Percentiles rank a stretch among this genome's conserved stretches.
phyloP scores from a whole-genome alignment of 64 coral and sea anemone genomes.

The Porites lutea region DNA sequence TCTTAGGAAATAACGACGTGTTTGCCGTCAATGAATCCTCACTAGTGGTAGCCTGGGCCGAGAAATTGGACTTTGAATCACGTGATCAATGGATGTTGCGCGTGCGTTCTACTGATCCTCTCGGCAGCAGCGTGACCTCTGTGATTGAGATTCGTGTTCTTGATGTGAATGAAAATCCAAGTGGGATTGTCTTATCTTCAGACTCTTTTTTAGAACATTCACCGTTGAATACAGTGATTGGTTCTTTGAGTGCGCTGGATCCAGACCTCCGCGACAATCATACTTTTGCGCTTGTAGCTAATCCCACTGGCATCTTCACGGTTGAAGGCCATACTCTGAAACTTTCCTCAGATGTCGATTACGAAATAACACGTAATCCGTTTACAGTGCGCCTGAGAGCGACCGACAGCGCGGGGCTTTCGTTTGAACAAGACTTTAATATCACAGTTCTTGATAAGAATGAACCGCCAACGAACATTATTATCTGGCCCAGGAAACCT shows the following conservation, averaged over 20 bases:
- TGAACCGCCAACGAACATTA: slow-evolving; percentile 65
- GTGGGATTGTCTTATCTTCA: slow-evolving; percentile 64
- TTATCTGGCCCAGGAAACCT: slow-evolving; percentile 15
- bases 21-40: slow-evolving; percentile 64
- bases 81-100: slow-evolving; percentile 38
- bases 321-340: slow-evolving; percentile 51
- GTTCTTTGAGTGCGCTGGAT: slow-evolving; percentile 71
- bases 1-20: background rate
- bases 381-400: slow-evolving; percentile 7
- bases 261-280: slow-evolving; percentile 80
- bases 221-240: slow-evolving; percentile 61
- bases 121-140: slow-evolving; percentile 65
- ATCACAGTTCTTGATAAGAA: slow-evolving; percentile 77
- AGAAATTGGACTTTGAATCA: slow-evolving; percentile 62
- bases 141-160: slow-evolving; percentile 55
- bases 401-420: slow-evolving; percentile 63
- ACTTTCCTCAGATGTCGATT: slow-evolving; percentile 48
- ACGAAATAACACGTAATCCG: slow-evolving; percentile 39
- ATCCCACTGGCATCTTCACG: slow-evolving; percentile 48
- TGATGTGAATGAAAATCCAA: slow-evolving; percentile 81
- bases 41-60: slow-evolving; percentile 56
- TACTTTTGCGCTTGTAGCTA: slow-evolving; percentile 57
- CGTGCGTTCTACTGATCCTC: slow-evolving; percentile 65
- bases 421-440: slow-evolving; percentile 45
- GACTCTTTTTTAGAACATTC: slow-evolving; percentile 74